Conservation (phyloP, 2,888 invertebrate species). For the Cotesia congregata region DNA sequence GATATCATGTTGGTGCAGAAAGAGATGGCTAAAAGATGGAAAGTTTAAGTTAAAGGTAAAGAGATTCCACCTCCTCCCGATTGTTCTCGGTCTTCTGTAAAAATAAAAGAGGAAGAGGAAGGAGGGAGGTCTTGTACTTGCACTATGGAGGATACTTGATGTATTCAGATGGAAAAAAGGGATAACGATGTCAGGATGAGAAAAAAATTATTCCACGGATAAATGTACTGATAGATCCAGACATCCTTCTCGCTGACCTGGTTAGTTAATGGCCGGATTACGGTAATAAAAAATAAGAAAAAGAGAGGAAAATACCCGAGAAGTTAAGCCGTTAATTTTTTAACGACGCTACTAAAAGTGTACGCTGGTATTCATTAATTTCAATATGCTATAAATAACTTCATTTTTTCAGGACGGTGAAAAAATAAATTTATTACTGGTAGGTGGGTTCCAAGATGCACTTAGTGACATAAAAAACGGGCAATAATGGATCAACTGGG, state of each 20-base stretch:
- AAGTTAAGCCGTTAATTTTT: not conserved
- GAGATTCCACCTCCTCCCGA: not conserved
- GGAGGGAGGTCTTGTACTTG: too few relatives aligned
- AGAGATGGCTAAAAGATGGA: not conserved
- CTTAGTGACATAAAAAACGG: too few relatives aligned
- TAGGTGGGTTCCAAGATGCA: too few relatives aligned
- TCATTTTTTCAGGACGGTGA: too few relatives aligned
- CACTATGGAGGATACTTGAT: not conserved
- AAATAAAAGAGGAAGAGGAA: not conserved
- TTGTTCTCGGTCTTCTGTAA: not conserved
- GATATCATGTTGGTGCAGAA: conserved; percentile 11
- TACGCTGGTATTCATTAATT: too few relatives aligned
- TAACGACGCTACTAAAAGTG: not conserved
- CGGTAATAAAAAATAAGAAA: not conserved
- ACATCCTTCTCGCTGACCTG: conserved; percentile 25
- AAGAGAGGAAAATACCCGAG: not conserved
- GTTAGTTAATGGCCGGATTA: conserved; percentile 30
- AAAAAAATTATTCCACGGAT: conserved; percentile 2
- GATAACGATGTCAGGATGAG: conserved; percentile 17
- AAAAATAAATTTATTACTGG: too few relatives aligned
- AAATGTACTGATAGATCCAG: conserved; percentile 1
- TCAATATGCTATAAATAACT: too few relatives aligned
- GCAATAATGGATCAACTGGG: too few relatives aligned
- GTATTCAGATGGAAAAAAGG: conserved; percentile 7
- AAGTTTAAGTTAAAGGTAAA: not conserved